A percentile compares a stretch with the other conserved stretches of the same genome.
phyloP scores from a whole-genome alignment of 2,113 vertebrate species.

The Pampusana beccarii region DNA sequence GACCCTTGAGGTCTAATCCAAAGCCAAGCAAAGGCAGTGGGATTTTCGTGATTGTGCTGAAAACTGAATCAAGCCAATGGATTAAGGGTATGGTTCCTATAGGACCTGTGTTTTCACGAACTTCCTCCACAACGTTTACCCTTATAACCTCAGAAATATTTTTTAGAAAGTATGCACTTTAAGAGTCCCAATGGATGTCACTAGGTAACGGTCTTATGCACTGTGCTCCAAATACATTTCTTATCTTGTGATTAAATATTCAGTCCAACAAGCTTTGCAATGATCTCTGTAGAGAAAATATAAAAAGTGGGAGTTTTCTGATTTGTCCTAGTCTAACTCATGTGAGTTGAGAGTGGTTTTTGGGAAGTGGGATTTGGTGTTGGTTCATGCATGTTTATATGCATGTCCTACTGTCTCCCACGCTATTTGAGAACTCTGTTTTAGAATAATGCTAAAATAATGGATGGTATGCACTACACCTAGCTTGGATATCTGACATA shows the following conservation, averaged over 20 bases:
- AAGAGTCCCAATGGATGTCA: constrained; percentile 16
- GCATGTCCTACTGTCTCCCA: neutral
- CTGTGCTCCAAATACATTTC: neutral
- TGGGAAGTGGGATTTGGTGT: neutral
- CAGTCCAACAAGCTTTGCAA: neutral
- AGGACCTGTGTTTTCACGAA: constrained; percentile 53
- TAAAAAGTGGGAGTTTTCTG: neutral
- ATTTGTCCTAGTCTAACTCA: neutral
- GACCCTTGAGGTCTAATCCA: constrained; percentile 55
- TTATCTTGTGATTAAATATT: constrained; percentile 26
- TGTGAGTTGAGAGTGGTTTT: neutral
- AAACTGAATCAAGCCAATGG: constrained; percentile 53
- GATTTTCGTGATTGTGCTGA: constrained; percentile 62
- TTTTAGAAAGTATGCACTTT: constrained; percentile 10
- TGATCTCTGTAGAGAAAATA: neutral
- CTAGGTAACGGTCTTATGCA: neutral
- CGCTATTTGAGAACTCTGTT: neutral
- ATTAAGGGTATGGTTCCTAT: constrained; percentile 44
- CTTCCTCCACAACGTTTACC: constrained; percentile 50
- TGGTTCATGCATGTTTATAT: neutral
- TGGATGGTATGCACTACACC: neutral
- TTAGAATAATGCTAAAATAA: neutral
- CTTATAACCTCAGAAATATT: constrained; percentile 50
- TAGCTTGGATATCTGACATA: neutral
- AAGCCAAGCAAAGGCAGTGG: constrained; percentile 47